phyloP scores from a whole-genome alignment of 2,797 vertebrate genomes.

The Gymnothorax javanicus region DNA sequence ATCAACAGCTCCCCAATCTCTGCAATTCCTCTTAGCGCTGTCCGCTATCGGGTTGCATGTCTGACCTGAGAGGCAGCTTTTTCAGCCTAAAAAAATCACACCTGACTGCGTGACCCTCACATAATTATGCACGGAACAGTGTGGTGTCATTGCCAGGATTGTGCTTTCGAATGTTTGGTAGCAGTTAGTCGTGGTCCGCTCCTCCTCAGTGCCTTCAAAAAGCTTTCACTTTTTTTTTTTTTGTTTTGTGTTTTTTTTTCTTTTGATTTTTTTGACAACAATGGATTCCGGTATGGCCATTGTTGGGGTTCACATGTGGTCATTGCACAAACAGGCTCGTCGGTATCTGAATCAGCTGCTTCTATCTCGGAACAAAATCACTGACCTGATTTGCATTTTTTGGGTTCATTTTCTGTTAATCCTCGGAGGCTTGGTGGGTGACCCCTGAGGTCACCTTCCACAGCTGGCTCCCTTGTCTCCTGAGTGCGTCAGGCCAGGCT shows the following conservation, averaged over 20 bases:
- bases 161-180: neutral
- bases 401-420: conserved; percentile 9
- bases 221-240: neutral
- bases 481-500: neutral
- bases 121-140: neutral
- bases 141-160: neutral
- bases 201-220: neutral
- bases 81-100: neutral
- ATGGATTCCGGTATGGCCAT: neutral
- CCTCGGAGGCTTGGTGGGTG: neutral
- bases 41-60: neutral
- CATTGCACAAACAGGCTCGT: neutral
- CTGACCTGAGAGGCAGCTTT: neutral
- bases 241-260: neutral
- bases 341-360: neutral
- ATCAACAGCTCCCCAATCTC: neutral
- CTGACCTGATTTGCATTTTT: neutral
- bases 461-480: conserved; percentile 21
- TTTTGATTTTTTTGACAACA: too few species aligned
- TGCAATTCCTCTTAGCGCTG: neutral
- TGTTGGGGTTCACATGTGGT: neutral
- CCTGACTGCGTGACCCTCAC: neutral
- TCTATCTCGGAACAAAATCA: conserved; percentile 11
- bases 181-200: neutral
- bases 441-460: neutral